A percentile compares a stretch with the other conserved stretches of the same genome.
Evolutionary conservation across 2,113 vertebrate genomes (phyloP).

Genomic region (Corythornis vintsioides): DNA sequence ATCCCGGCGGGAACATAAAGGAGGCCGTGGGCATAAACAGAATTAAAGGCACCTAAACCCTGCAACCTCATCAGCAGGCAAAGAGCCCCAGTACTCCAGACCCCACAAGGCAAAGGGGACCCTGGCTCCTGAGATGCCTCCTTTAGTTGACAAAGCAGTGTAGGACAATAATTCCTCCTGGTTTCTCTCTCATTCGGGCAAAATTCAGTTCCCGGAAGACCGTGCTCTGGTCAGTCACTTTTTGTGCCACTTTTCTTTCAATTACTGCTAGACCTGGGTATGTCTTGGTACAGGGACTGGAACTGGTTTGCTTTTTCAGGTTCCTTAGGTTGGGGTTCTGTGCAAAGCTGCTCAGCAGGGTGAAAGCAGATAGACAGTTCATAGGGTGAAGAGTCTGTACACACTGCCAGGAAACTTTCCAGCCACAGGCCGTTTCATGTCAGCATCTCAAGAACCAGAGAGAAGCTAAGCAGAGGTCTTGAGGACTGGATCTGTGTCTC

Average conservation of each 20-base stretch:
- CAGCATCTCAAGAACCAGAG: not conserved
- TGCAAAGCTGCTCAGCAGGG: not conserved
- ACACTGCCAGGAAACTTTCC: not conserved
- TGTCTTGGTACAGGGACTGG: not conserved
- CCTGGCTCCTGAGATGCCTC: not conserved
- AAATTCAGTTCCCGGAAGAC: not conserved
- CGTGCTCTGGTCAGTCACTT: not conserved
- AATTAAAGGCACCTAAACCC: not conserved
- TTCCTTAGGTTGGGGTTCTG: not conserved
- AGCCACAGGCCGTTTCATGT: not conserved
- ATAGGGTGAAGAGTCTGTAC: not conserved
- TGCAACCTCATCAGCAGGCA: not conserved
- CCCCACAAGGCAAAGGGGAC: not conserved
- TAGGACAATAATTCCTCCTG: not conserved
- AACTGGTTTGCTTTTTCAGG: not conserved
- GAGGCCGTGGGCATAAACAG: not conserved
- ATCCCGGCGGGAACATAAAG: not conserved
- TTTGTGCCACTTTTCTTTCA: not conserved
- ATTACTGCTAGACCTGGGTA: not conserved
- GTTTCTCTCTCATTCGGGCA: not conserved
- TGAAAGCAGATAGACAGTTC: accelerated
- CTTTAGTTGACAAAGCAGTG: not conserved
- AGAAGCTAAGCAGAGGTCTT: not conserved
- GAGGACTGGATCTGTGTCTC: not conserved
- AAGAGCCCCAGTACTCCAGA: no score